These are phyloP conservation scores for Marmota monax DNA, from an alignment of 2,113 vertebrate genomes.

Conservation along the genomic window DNA sequence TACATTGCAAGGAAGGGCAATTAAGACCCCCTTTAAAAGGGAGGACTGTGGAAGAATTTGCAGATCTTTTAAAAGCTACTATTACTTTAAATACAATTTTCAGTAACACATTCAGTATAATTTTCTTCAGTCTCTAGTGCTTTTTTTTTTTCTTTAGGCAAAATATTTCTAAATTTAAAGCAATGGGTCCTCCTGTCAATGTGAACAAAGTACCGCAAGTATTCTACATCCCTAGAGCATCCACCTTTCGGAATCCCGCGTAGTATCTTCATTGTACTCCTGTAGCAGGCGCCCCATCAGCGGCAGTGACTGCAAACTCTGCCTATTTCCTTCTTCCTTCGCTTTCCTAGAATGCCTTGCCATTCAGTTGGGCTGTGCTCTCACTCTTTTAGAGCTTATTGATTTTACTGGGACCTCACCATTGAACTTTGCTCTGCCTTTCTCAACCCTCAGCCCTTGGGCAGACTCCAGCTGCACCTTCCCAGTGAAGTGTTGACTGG, in stretches of 20 bases:
- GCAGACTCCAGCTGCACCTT: background rate
- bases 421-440: background rate
- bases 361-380: background rate
- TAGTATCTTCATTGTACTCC: background rate
- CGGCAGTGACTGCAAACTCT: background rate
- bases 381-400: background rate
- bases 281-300: background rate
- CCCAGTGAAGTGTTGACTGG: background rate
- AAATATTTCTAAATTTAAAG: slow-evolving; percentile 29
- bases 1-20: background rate
- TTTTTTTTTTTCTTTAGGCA: background rate
- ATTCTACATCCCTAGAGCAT: background rate
- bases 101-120: slow-evolving; percentile 14
- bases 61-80: slow-evolving; percentile 56
- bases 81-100: slow-evolving; percentile 43
- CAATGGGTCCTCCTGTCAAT: background rate
- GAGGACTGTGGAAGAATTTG: slow-evolving; percentile 39
- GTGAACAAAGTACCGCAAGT: background rate
- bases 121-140: slow-evolving; percentile 16
- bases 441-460: background rate
- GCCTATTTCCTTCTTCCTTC: background rate
- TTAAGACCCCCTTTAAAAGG: background rate
- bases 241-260: background rate
- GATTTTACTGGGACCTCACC: background rate
- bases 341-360: background rate